Evolutionary conservation across 2,113 vertebrate genomes (phyloP).

Genomic region (Nycticryphes semicollaris): DNA sequence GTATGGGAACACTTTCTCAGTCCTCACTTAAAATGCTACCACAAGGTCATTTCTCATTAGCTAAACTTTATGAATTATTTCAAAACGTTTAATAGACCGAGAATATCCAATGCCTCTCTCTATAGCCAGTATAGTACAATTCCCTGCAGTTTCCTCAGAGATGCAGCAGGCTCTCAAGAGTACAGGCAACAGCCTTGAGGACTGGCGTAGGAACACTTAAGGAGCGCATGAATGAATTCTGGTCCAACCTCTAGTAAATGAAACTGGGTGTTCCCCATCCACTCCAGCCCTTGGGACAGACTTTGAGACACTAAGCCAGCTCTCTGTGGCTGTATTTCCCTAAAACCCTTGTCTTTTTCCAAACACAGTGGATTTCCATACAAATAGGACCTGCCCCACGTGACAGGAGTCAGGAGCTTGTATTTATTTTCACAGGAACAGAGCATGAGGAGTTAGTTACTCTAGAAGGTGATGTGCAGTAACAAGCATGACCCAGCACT

Average conservation of each 20-base stretch:
- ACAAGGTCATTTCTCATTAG: background rate
- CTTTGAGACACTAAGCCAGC: background rate
- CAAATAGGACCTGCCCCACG: background rate
- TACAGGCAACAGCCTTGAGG: background rate
- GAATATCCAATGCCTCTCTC: background rate
- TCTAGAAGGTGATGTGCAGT: background rate
- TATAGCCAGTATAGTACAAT: background rate
- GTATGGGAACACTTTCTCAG: background rate
- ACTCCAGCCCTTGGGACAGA: background rate
- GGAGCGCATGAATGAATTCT: background rate
- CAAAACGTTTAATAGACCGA: background rate
- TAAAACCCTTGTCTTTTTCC: background rate
- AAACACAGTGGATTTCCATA: background rate
- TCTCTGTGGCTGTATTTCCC: background rate
- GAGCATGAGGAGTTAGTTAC: background rate
- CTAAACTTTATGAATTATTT: conserved; percentile 15
- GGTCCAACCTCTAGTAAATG: background rate
- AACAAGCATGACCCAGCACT: background rate
- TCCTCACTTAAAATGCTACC: background rate
- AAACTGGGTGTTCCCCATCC: background rate
- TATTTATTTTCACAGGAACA: background rate
- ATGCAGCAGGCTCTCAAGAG: background rate
- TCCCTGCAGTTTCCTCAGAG: background rate
- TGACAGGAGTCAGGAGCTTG: background rate
- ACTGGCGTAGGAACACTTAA: background rate